Percentiles rank a stretch among this genome's conserved stretches.
Conservation (phyloP, 2,113 vertebrate genomes). For the Terrapene triunguis region DNA sequence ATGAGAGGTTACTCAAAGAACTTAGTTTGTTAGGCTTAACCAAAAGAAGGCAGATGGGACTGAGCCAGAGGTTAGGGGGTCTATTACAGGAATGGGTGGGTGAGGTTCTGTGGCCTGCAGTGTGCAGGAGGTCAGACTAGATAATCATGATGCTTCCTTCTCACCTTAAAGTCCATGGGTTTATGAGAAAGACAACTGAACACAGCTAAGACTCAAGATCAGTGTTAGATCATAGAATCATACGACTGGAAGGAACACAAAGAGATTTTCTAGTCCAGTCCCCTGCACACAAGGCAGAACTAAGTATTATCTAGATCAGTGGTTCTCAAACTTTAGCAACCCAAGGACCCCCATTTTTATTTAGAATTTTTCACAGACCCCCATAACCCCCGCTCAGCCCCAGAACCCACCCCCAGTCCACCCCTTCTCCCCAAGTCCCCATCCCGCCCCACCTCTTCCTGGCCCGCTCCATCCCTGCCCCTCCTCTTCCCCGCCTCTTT, state of each 20-base stretch:
- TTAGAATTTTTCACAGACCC: too few relatives aligned
- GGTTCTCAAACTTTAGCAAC: too few relatives aligned
- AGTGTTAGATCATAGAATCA: neutral
- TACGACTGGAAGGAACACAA: neutral
- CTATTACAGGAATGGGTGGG: neutral
- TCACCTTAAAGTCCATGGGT: neutral
- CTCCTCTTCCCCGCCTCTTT: too few relatives aligned
- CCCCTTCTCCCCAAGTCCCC: too few relatives aligned
- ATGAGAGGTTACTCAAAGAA: neutral
- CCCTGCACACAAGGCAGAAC: neutral
- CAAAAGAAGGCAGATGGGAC: neutral
- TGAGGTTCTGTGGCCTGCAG: neutral
- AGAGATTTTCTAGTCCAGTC: neutral
- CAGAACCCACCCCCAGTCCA: too few relatives aligned
- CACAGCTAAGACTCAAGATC: neutral
- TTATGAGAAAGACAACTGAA: neutral
- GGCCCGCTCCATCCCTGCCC: too few relatives aligned
- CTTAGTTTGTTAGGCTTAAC: neutral
- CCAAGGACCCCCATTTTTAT: too few relatives aligned
- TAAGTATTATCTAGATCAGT: too few relatives aligned
- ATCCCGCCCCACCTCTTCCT: too few relatives aligned
- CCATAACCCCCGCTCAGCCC: too few relatives aligned
- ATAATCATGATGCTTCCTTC: neutral
- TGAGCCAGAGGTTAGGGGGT: neutral
- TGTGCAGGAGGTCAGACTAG: neutral